Evolutionary conservation across 2,113 vertebrate species (phyloP).

Genomic region (Anoplopoma fimbria): DNA sequence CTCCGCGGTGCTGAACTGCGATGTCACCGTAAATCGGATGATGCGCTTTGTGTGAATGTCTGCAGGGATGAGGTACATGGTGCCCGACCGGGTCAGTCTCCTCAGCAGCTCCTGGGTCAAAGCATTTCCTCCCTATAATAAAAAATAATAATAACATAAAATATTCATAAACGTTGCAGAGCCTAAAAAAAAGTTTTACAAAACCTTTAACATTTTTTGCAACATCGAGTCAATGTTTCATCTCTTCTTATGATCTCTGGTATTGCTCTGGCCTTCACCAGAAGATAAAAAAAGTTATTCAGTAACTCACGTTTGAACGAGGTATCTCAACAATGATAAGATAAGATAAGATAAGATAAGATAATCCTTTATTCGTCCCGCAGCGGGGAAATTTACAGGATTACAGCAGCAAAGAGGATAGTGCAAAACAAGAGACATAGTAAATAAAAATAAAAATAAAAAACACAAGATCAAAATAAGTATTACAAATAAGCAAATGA

Average conservation of each 20-base stretch:
- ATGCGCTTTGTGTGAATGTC: conserved; percentile 90
- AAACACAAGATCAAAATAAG: too few species aligned
- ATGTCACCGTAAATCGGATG: conserved; percentile 95
- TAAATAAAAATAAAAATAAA: too few species aligned
- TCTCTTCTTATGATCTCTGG: neutral
- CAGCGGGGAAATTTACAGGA: too few species aligned
- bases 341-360: too few species aligned
- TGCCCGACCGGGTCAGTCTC: conserved; percentile 88
- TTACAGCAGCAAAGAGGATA: too few species aligned
- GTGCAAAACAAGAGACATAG: too few species aligned
- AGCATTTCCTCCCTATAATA: conserved; percentile 88
- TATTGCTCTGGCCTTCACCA: conserved; percentile 8
- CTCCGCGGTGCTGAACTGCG: conserved; percentile 91
- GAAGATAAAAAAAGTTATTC: neutral
- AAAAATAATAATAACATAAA: neutral
- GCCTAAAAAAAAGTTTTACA: neutral
- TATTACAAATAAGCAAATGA: too few species aligned
- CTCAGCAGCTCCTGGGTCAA: conserved; percentile 91
- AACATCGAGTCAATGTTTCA: neutral
- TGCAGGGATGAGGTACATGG: conserved; percentile 94
- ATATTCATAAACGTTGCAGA: neutral
- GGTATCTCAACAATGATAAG: conserved; percentile 43
- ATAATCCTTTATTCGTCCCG: too few species aligned
- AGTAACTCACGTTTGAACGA: conserved; percentile 53
- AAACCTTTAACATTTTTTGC: neutral